Conservation (phyloP, 2,797 vertebrate species). For the Phrynocephalus forsythii region DNA sequence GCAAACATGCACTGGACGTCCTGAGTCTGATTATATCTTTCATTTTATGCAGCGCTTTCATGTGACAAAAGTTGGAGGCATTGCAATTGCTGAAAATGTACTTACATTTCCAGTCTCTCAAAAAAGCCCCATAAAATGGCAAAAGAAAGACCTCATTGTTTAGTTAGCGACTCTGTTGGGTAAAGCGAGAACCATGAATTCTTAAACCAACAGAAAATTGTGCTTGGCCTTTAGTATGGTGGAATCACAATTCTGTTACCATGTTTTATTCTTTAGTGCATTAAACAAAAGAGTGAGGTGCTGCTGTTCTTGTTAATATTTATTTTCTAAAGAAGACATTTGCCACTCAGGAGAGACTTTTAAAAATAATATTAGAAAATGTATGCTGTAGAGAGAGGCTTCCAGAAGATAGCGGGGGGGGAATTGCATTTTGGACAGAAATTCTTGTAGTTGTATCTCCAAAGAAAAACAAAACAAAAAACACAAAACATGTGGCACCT, state of each 20-base stretch:
- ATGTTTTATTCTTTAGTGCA: neutral
- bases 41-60: slow-evolving; percentile 42
- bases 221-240: neutral
- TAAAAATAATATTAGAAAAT: neutral
- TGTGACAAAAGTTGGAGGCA: slow-evolving; percentile 33
- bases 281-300: neutral
- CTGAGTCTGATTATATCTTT: slow-evolving; percentile 62
- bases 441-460: no score
- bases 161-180: neutral
- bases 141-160: neutral
- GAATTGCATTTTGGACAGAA: no score
- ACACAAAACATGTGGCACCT: no score
- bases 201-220: neutral
- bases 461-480: no score
- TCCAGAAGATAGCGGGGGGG: neutral
- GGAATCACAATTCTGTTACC: neutral
- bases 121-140: neutral
- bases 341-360: neutral
- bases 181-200: neutral
- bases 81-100: neutral
- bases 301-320: neutral
- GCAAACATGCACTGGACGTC: slow-evolving; percentile 53
- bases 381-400: neutral
- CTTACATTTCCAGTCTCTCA: neutral
- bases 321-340: neutral